Evolutionary conservation across 2,113 vertebrate genomes (phyloP).

Genomic region (Lampris incognitus): DNA sequence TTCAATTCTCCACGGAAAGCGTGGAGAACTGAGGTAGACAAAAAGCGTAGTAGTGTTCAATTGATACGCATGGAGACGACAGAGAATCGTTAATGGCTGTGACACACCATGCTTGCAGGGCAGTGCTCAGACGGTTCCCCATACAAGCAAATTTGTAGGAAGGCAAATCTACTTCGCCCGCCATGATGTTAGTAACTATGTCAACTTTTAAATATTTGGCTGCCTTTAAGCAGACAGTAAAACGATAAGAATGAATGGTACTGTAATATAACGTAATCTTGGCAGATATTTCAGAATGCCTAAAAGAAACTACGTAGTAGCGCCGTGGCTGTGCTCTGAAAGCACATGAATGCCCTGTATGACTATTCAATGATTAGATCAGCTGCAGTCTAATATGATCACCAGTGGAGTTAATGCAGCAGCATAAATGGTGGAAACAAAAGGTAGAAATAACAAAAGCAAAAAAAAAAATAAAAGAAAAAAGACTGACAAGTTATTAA

Average conservation of each 20-base stretch:
- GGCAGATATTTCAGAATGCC: too few species aligned
- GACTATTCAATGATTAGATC: too few species aligned
- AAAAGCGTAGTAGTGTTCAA: neutral
- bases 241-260: neutral
- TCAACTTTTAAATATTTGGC: neutral
- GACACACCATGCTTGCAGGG: constrained; percentile 11
- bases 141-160: constrained; percentile 6
- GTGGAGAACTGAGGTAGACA: neutral
- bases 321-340: too few species aligned
- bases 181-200: neutral
- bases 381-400: too few species aligned
- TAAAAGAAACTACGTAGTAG: too few species aligned
- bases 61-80: neutral
- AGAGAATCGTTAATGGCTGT: constrained; percentile 12
- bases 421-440: too few species aligned
- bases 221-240: neutral
- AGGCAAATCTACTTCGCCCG: neutral
- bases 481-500: too few species aligned
- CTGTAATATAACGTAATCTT: neutral
- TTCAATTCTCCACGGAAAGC: constrained; percentile 30
- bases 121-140: constrained; percentile 1
- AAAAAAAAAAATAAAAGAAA: too few species aligned
- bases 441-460: too few species aligned
- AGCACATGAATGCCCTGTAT: too few species aligned
- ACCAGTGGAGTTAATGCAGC: too few species aligned